phyloP scores from a whole-genome alignment of 2,888 invertebrate species.

The Drosophila pseudotalamancana region DNA sequence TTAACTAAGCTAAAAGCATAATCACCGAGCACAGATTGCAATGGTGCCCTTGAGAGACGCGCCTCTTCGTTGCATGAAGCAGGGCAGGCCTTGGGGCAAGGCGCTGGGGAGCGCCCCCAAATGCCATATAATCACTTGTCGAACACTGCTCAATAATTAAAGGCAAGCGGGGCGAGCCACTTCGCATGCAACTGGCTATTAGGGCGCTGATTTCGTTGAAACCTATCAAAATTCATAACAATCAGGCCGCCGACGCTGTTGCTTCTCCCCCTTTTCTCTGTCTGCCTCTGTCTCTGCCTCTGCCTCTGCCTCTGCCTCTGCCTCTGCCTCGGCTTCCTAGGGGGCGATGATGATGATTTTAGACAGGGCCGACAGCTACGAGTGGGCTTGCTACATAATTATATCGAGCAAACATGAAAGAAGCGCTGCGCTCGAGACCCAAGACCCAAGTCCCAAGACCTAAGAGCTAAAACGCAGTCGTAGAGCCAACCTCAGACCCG shows the following conservation, averaged over 20 bases:
- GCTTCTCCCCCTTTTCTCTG: too few species aligned
- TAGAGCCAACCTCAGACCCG: conserved; percentile 6
- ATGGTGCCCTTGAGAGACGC: conserved; percentile 60
- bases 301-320: too few species aligned
- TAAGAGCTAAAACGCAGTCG: conserved; percentile 1
- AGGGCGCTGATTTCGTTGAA: conserved; percentile 77
- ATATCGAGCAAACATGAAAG: conserved; percentile 78
- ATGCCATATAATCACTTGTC: conserved; percentile 80
- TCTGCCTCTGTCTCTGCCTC: too few species aligned
- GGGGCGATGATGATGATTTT: conserved; percentile 69
- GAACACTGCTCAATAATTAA: conserved; percentile 80
- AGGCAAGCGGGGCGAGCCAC: conserved; percentile 27
- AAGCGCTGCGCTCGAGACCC: conserved; percentile 42
- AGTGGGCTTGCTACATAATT: conserved; percentile 65
- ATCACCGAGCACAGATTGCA: conserved; percentile 39
- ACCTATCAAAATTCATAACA: conserved; percentile 79
- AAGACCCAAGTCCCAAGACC: conserved; percentile 1
- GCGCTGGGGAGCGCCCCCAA: conserved; percentile 54
- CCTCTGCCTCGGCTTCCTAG: conserved; percentile 34
- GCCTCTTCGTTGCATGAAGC: background rate
- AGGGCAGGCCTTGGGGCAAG: conserved; percentile 19
- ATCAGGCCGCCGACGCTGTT: conserved; percentile 48
- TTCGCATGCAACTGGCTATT: conserved; percentile 73
- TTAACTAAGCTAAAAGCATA: conserved; percentile 60
- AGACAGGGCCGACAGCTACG: conserved; percentile 49